Percentiles rank a stretch among this genome's conserved stretches.
Conservation (phyloP, 2,888 invertebrate species). For the Digitonthophagus gazella region DNA sequence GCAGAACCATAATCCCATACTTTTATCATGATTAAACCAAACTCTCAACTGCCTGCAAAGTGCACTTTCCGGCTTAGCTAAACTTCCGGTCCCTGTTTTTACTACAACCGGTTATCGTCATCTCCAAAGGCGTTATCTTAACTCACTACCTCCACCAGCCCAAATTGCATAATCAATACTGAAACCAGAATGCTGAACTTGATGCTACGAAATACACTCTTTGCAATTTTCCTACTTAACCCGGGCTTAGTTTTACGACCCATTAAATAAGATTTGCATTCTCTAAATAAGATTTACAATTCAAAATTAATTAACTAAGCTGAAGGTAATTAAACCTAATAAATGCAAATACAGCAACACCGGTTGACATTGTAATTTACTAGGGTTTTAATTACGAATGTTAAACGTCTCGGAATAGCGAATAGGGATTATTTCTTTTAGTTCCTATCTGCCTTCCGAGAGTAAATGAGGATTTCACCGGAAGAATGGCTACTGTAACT, state of each 20-base stretch:
- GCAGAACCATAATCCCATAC: no score
- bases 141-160: neutral
- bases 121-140: neutral
- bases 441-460: conserved; percentile 90
- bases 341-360: neutral
- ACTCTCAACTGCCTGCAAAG: neutral
- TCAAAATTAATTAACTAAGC: neutral
- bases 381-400: neutral
- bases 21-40: no score
- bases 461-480: conserved; percentile 76
- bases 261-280: neutral
- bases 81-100: neutral
- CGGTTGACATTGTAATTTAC: neutral
- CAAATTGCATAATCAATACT: neutral
- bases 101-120: neutral
- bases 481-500: conserved; percentile 83
- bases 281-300: neutral
- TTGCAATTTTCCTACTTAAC: no score
- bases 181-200: no score
- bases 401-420: neutral
- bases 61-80: neutral
- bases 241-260: no score
- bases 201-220: no score
- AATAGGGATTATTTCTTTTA: conserved; percentile 39
- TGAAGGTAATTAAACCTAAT: neutral